These are phyloP conservation scores for Hyles lineata DNA, from an alignment of 2,888 invertebrate species.

Conservation along the genomic window DNA sequence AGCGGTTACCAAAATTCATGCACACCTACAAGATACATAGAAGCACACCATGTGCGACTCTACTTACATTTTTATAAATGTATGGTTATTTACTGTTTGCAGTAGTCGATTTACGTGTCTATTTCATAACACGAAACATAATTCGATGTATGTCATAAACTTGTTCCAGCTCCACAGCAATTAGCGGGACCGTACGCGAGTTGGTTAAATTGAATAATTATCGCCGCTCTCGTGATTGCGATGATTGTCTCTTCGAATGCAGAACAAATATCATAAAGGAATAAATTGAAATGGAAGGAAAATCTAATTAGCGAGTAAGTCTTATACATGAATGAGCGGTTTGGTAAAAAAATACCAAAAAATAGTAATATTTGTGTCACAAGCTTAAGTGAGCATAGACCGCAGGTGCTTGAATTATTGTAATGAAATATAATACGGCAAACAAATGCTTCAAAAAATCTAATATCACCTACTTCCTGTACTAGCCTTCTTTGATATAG, in stretches of 20 bases:
- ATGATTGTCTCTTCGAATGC: constrained; percentile 8
- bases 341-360: background rate
- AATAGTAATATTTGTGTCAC: no score
- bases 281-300: background rate
- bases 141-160: background rate
- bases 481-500: background rate
- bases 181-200: constrained; percentile 1
- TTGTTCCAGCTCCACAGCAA: background rate
- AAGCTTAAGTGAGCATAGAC: no score
- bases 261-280: background rate
- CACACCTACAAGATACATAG: no score
- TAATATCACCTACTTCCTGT: background rate
- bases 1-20: no score
- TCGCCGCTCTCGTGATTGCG: constrained; percentile 13
- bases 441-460: background rate
- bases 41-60: no score
- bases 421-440: background rate
- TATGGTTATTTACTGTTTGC: no score
- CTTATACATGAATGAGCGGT: background rate
- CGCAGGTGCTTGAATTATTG: no score
- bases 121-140: background rate
- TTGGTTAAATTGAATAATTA: constrained; percentile 19
- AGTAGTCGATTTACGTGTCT: no score
- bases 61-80: no score
- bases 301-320: background rate